Conservation (phyloP, 1,140 invertebrate species). For the Cheumatopsyche charites region DNA sequence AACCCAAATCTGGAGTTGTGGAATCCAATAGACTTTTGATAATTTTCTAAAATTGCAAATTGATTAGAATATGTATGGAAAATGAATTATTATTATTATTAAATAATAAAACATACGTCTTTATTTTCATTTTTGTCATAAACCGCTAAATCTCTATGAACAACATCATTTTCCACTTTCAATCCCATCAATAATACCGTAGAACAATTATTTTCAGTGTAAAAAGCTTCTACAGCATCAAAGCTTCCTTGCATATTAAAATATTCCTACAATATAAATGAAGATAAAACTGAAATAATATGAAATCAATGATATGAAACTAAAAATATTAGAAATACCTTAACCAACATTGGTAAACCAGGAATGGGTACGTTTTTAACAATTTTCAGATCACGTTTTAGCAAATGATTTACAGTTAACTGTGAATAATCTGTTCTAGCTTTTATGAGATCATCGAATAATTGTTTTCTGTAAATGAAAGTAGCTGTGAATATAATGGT, state of each 20-base stretch:
- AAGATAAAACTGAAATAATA: not conserved
- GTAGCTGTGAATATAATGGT: not conserved
- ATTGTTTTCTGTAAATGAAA: conserved; percentile 25
- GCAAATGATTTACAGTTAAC: conserved; percentile 51
- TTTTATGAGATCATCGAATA: conserved; percentile 50
- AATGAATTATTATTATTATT: too few relatives aligned
- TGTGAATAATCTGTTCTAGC: conserved; percentile 51
- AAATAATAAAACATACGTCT: not conserved
- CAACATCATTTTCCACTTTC: not conserved
- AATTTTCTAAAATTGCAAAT: not conserved
- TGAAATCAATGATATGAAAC: not conserved
- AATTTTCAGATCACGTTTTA: conserved; percentile 53
- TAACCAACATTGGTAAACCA: conserved; percentile 52
- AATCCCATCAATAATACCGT: conserved; percentile 4
- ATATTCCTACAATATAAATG: conserved; percentile 8
- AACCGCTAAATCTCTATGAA: conserved; percentile 8
- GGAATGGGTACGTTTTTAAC: conserved; percentile 51
- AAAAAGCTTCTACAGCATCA: conserved; percentile 2
- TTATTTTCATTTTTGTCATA: not conserved
- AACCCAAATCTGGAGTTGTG: conserved; percentile 8
- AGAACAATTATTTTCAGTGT: not conserved
- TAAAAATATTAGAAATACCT: conserved; percentile 25
- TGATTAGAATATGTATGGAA: not conserved
- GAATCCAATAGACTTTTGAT: not conserved
- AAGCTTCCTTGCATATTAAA: not conserved